A percentile compares a stretch with the other conserved stretches of the same genome.
Evolutionary conservation across 2,113 vertebrate genomes (phyloP).

Genomic region (Spilogale gracilis): DNA sequence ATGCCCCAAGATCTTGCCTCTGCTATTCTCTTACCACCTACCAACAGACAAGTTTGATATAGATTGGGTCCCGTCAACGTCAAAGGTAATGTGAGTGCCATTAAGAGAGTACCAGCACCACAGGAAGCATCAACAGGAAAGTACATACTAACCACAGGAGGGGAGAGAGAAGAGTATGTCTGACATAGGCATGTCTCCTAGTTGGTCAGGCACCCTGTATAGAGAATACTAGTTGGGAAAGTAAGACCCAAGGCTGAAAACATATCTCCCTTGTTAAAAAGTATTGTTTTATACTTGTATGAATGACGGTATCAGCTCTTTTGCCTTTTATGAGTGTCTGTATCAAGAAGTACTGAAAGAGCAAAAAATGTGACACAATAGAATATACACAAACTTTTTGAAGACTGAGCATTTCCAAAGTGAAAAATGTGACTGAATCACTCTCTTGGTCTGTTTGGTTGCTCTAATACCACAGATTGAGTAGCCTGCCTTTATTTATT

Average conservation of each 20-base stretch:
- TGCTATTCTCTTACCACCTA: neutral
- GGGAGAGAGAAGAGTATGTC: neutral
- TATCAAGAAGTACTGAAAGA: neutral
- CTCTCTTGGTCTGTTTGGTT: neutral
- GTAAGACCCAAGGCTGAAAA: neutral
- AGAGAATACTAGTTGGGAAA: neutral
- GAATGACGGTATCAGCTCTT: neutral
- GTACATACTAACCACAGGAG: fast-evolving
- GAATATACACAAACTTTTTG: neutral
- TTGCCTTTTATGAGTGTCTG: neutral
- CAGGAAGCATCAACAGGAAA: neutral
- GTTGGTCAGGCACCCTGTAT: neutral
- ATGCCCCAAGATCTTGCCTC: neutral
- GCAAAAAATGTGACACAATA: neutral
- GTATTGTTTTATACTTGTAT: neutral
- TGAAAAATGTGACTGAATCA: neutral
- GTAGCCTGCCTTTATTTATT: neutral
- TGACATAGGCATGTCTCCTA: fast-evolving
- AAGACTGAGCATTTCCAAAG: neutral
- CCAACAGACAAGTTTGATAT: neutral
- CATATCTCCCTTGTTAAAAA: neutral
- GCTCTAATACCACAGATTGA: neutral
- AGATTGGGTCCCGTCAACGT: neutral
- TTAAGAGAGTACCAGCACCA: neutral
- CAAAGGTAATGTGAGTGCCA: neutral